These are phyloP conservation scores for Lucilia sericata DNA, from an alignment of 1,140 invertebrate genomes.

Conservation along the genomic window DNA sequence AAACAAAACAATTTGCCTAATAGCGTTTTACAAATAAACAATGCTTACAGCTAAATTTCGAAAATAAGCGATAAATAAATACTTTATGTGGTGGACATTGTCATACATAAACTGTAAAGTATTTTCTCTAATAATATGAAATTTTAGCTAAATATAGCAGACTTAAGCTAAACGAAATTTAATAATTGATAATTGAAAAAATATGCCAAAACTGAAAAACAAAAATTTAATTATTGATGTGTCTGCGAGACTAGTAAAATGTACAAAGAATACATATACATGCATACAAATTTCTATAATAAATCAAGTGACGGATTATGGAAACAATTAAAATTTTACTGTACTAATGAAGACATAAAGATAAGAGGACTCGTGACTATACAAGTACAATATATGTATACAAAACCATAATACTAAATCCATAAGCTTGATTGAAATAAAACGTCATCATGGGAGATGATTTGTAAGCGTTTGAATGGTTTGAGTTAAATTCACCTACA, in stretches of 20 bases:
- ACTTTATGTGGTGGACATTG: not conserved
- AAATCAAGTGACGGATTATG: not conserved
- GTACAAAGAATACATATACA: not conserved
- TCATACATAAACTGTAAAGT: not conserved
- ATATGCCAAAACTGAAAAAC: not conserved
- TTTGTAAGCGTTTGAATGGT: not conserved
- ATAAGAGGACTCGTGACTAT: not conserved
- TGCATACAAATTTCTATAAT: not conserved
- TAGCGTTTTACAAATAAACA: not conserved
- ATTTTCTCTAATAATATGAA: not conserved
- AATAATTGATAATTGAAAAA: constrained; percentile 15
- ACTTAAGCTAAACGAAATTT: not conserved
- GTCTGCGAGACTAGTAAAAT: not conserved
- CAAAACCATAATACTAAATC: not conserved
- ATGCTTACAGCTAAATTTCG: not conserved
- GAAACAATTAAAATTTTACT: not conserved
- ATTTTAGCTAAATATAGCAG: too few relatives aligned
- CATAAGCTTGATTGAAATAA: not conserved
- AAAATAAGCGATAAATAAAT: not conserved
- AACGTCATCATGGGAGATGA: not conserved
- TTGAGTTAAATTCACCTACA: not conserved
- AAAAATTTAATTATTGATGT: not conserved
- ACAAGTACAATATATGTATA: not conserved
- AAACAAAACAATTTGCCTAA: too few relatives aligned
- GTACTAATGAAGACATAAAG: not conserved